Evolutionary conservation across 1,140 invertebrate genomes (phyloP), one percentile per base, ranked within the genome.

Genomic region (Zaprionus ghesquierei): DNA sequence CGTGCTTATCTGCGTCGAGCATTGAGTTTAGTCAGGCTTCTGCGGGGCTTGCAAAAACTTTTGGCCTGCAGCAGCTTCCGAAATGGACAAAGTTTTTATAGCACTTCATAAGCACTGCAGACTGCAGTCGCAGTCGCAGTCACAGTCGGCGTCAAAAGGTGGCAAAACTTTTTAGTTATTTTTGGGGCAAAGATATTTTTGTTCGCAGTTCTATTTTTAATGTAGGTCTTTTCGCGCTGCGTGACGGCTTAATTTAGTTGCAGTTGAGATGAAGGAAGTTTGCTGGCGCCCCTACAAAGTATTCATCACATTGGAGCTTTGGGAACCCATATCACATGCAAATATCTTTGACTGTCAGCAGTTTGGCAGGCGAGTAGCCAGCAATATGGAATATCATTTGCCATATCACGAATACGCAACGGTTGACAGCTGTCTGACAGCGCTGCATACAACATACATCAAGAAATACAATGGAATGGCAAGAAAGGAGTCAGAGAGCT

Each of bases 11-110:
- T 55, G 29, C 6, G 5, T 41, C n/a, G n/a, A n/a, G n/a, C n/a
- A n/a, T n/a, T n/a, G n/a, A n/a, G n/a, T n/a, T 18, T 5, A 15
- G n/a, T 12, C 27, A 55, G 59, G 61, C 25, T 49, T 46, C 1
- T 62, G 15, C 41, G 41, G 20, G 29, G 22, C 27, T 44, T 35
- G 29, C 55, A 50, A 23, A 9, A 33, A 50, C 59, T 62, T 62
- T 62, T 38, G 27, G 22, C 27, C 18, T 41, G 13, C 35, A 20
- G 18, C 41, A 46, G 5, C 35, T 5, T n/a, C 35, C 8, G 29
- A 77, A 86, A 86, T 64, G 53, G 27, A 25, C 13, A 62, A 81
- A 64, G 64, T 82, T 75, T 84, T 64, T 55, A 68, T 61, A 54
- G 35, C 71, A 72, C 59, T 79, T 64, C 65, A 79, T 71, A 75